Percentiles rank a stretch among this genome's conserved stretches.
phyloP scores from a whole-genome alignment of 2,797 vertebrate species.

The Hapalemur alaotrensis region DNA sequence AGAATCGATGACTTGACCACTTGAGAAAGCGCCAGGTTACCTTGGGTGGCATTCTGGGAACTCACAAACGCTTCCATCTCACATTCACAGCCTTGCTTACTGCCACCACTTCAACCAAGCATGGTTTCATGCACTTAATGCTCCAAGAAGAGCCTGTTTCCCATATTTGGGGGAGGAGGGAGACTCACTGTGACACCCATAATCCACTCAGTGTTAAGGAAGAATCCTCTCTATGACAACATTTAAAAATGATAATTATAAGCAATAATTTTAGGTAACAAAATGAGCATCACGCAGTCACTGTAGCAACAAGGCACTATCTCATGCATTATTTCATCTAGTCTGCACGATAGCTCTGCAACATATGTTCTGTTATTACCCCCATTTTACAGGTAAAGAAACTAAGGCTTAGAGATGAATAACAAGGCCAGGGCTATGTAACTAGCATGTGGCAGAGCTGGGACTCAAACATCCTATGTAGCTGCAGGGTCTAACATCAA shows the following conservation, averaged over 20 bases:
- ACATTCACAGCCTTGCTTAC: background rate
- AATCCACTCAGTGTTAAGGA: slow-evolving; percentile 14
- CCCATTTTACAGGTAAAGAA: background rate
- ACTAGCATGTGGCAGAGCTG: background rate
- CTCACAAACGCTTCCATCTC: background rate
- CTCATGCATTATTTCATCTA: background rate
- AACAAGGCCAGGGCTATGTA: background rate
- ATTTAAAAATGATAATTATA: background rate
- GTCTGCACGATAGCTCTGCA: background rate
- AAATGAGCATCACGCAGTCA: background rate
- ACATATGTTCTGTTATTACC: background rate
- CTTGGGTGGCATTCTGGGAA: background rate
- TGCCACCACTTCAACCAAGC: background rate
- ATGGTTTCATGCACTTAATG: background rate
- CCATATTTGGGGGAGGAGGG: background rate
- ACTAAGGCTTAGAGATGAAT: background rate
- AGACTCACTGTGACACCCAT: background rate
- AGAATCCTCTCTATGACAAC: background rate
- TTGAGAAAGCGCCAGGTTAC: background rate
- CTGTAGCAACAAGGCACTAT: background rate
- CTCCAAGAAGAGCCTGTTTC: background rate
- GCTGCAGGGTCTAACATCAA: background rate
- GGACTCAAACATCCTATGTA: background rate
- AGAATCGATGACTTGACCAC: background rate
- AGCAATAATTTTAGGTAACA: background rate